Percentiles rank a stretch among this genome's conserved stretches.
These are phyloP conservation scores for Orius insidiosus DNA, from an alignment of 1,140 invertebrate species.

Conservation along the genomic window DNA sequence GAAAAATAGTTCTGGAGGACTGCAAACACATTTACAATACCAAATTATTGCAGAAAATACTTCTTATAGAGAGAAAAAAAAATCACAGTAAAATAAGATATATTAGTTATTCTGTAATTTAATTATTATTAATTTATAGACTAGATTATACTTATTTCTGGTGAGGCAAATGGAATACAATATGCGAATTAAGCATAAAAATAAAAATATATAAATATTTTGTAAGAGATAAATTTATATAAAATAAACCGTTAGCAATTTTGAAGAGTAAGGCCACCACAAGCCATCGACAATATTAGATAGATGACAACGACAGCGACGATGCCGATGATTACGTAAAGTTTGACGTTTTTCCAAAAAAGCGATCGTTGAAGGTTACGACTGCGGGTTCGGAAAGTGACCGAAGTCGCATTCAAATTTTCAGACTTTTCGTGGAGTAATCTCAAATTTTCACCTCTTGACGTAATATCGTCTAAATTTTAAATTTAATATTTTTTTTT, in stretches of 20 bases:
- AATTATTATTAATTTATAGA: background rate
- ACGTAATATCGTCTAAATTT: constrained; percentile 63
- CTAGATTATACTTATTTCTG: background rate
- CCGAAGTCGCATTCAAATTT: constrained; percentile 66
- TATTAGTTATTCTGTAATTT: background rate
- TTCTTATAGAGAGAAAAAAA: no score
- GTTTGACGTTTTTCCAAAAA: constrained; percentile 88
- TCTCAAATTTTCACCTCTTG: constrained; percentile 74
- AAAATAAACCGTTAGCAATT: constrained; percentile 45
- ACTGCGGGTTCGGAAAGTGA: constrained; percentile 71
- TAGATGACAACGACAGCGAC: constrained; percentile 66
- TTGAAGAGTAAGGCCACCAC: constrained; percentile 55
- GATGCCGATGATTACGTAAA: constrained; percentile 59
- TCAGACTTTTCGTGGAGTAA: constrained; percentile 81
- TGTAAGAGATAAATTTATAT: background rate
- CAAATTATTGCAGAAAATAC: no score
- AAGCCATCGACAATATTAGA: constrained; percentile 68
- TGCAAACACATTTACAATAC: no score
- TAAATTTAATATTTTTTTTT: constrained; percentile 22
- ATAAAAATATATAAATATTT: background rate
- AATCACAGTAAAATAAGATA: background rate
- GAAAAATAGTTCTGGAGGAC: no score
- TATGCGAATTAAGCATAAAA: background rate
- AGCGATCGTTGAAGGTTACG: constrained; percentile 67
- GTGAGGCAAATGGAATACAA: background rate